These are phyloP conservation scores for Parazoanthus swiftii DNA, from an alignment of 92 coral and sea anemone species.

Conservation along the genomic window DNA sequence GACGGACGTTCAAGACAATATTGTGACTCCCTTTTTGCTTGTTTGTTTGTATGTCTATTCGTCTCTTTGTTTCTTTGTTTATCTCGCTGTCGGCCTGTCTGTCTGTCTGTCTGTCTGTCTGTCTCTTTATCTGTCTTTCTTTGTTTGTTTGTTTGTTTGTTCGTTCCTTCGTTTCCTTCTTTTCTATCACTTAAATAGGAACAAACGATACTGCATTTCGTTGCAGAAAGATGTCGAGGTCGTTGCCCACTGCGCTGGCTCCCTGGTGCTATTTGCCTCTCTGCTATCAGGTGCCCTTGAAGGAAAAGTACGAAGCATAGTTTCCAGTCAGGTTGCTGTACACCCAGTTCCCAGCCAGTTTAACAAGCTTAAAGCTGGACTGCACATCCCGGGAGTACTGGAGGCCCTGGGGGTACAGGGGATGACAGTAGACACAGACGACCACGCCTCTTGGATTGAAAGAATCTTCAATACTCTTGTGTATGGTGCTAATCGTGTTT, in stretches of 20 bases:
- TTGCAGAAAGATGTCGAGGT: conserved; percentile 47
- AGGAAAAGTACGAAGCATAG: conserved; percentile 54
- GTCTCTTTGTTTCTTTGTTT: too few relatives aligned
- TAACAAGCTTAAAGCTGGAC: conserved; percentile 43
- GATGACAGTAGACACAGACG: conserved; percentile 54
- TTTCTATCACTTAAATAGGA: too few relatives aligned
- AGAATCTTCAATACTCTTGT: conserved; percentile 28
- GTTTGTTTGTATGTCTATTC: too few relatives aligned
- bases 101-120: too few relatives aligned
- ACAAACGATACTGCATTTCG: too few relatives aligned
- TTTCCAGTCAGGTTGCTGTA: conserved; percentile 43
- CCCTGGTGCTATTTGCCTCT: conserved; percentile 40
- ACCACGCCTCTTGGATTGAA: conserved; percentile 45
- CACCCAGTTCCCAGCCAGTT: conserved; percentile 35
- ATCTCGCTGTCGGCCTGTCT: too few relatives aligned
- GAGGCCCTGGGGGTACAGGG: conserved; percentile 44
- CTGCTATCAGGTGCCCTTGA: conserved; percentile 58
- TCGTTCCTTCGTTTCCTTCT: too few relatives aligned
- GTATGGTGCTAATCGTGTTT: too few relatives aligned
- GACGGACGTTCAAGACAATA: too few relatives aligned
- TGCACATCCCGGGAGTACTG: conserved; percentile 32
- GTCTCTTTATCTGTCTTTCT: too few relatives aligned
- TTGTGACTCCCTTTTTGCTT: too few relatives aligned
- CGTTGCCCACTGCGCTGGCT: conserved; percentile 56
- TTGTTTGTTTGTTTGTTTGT: too few relatives aligned